Percentiles rank a stretch among this genome's conserved stretches.
These are phyloP conservation scores for Artemia franciscana DNA, from an alignment of 1,140 invertebrate genomes.

Conservation along the genomic window DNA sequence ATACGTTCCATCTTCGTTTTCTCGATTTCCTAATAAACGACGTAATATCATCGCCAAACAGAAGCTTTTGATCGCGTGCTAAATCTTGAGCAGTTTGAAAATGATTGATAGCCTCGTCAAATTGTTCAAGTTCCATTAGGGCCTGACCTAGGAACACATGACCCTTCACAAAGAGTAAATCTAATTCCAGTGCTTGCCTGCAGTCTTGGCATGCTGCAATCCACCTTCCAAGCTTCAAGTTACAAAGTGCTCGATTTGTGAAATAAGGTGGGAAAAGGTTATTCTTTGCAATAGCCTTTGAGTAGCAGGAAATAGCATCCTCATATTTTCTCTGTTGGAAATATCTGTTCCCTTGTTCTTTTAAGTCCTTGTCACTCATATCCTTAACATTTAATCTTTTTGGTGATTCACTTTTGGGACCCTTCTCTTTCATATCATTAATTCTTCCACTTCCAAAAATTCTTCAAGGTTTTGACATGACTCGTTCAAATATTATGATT, in stretches of 20 bases:
- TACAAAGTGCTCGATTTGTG: slow-evolving; percentile 84
- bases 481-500: no score
- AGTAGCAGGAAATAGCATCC: slow-evolving; percentile 76
- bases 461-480: no score
- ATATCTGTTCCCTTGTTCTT: slow-evolving; percentile 81
- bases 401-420: neutral
- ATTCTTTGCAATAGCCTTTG: slow-evolving; percentile 90
- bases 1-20: slow-evolving; percentile 69
- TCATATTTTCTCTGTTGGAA: slow-evolving; percentile 74
- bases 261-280: slow-evolving; percentile 74
- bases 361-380: slow-evolving; percentile 65
- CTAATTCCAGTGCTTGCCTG: slow-evolving; percentile 57
- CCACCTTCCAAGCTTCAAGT: slow-evolving; percentile 72
- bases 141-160: slow-evolving; percentile 89
- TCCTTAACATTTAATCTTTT: slow-evolving; percentile 26
- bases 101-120: slow-evolving; percentile 86
- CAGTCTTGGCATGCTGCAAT: slow-evolving; percentile 71
- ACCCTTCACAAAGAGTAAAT: slow-evolving; percentile 66
- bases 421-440: no score
- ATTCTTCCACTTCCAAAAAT: no score
- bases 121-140: slow-evolving; percentile 54
- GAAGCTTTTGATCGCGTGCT: slow-evolving; percentile 72
- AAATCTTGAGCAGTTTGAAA: slow-evolving; percentile 82
- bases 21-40: slow-evolving; percentile 60
- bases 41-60: slow-evolving; percentile 94